Base-by-base conservation (phyloP, 2,797 vertebrate genomes). In the Microctenopoma stevenorrisi region DNA sequence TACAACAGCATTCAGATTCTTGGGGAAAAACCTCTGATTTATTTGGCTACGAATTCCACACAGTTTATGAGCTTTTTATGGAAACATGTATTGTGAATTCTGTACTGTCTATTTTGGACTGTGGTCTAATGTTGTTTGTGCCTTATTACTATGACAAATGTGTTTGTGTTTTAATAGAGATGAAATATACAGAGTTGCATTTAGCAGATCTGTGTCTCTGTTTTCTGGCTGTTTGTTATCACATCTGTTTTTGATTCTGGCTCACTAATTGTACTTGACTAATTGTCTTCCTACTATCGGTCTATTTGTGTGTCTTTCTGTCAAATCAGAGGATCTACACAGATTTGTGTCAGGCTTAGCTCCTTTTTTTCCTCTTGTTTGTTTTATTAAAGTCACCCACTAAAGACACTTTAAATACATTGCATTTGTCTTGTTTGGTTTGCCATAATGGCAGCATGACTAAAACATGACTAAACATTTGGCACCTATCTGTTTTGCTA, bases 91-190 rank as follows among this genome's bases (percentile, higher is more conserved):
- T 40, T 61, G 42, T 78, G 56, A 61, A 42, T 84, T 55, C 10
- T 46, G 5, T 18, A 18, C 3, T 46, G 35, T 77, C 71, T 63
- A 46, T 67, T 73, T 63, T 72, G 25, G 35, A 68, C 54, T 65
- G 72, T 74, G 64, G 67, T 66, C 30, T 71, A 5, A 58, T 86
- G 68, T 79, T 82, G 64, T 88, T 75, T 83, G 86, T 92, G 91
- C 88, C 87, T 89, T 89, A 86, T 84, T 80, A 67, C 38, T 51
- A 53, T 78, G 49, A 68, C 11, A 15, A 75, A 64, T 81, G 78
- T 83, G 52, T 67, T 48, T 69, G 18, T 58, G 57, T 56, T 43
- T 70, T 53, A n/a, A 64, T 56, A 53, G 3, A 64, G 38, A 35
- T 65, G 0, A 68, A 40, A 15, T 61, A 37, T 53, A 56, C 43